phyloP scores from a whole-genome alignment of 64 coral and sea anemone genomes.

The Hydrozoanthus tunicans region DNA sequence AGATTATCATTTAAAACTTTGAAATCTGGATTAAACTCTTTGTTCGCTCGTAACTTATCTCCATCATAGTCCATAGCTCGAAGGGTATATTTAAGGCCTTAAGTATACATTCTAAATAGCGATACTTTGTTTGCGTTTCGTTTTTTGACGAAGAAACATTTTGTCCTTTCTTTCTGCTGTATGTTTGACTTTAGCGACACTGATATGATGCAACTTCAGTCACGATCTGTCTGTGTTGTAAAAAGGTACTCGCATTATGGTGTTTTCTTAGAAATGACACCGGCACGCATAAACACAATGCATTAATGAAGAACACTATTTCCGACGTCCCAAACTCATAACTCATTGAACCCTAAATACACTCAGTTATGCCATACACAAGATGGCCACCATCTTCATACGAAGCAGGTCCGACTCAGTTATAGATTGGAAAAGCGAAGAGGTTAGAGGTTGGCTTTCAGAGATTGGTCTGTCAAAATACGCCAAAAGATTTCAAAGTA shows the following conservation, averaged over 20 bases:
- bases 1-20: background rate
- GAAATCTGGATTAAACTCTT: background rate
- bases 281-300: conserved; percentile 44
- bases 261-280: conserved; percentile 3
- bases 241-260: background rate
- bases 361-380: background rate
- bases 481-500: conserved; percentile 49
- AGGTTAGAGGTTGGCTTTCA: conserved; percentile 7
- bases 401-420: conserved; percentile 19
- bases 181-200: conserved; percentile 22
- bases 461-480: conserved; percentile 54
- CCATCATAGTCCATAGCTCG: background rate
- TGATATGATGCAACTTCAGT: conserved; percentile 32
- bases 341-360: background rate
- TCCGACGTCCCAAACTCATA: background rate
- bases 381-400: conserved; percentile 39
- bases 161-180: background rate
- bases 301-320: conserved; percentile 32
- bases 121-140: background rate
- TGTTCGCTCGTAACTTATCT: background rate
- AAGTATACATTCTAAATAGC: background rate
- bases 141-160: background rate
- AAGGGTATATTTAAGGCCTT: background rate
- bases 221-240: background rate
- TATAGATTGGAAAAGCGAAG: conserved; percentile 28